phyloP scores from a whole-genome alignment of 1,140 invertebrate species.

The Trichonephila clavipes region DNA sequence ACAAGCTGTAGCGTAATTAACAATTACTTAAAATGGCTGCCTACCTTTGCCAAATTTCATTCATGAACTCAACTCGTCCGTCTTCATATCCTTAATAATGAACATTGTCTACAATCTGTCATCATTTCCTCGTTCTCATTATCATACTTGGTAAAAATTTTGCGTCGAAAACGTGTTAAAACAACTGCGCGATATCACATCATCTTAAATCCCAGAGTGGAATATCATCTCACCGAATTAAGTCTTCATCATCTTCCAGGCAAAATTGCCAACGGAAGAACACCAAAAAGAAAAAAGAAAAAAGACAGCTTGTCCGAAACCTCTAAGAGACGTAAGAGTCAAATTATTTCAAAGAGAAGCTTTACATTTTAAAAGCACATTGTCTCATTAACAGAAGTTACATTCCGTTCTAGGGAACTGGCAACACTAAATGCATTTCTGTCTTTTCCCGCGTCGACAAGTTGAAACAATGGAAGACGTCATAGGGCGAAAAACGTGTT shows the following conservation, averaged over 20 bases:
- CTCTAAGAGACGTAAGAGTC: neutral
- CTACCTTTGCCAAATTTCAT: neutral
- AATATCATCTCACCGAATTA: constrained; percentile 3
- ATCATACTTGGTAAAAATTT: neutral
- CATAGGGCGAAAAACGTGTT: constrained; percentile 8
- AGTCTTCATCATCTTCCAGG: neutral
- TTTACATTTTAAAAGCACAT: constrained; percentile 38
- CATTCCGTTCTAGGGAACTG: neutral
- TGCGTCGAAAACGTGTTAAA: neutral
- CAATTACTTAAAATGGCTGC: too few species aligned
- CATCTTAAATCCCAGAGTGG: neutral
- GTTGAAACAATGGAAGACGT: constrained; percentile 54
- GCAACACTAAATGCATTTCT: neutral
- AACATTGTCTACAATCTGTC: neutral
- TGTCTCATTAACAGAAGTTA: constrained; percentile 49
- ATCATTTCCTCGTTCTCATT: neutral
- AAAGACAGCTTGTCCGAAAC: constrained; percentile 33
- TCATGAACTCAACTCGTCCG: neutral
- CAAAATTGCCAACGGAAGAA: neutral
- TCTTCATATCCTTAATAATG: neutral
- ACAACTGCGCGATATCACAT: constrained; percentile 4
- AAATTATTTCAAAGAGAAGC: constrained; percentile 64
- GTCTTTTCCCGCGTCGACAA: constrained; percentile 20
- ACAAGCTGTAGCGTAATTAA: too few species aligned
- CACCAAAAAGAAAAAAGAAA: neutral